A percentile compares a stretch with the other conserved stretches of the same genome.
Conservation (phyloP, 1,140 invertebrate genomes). For the Aradophagus sp. region DNA sequence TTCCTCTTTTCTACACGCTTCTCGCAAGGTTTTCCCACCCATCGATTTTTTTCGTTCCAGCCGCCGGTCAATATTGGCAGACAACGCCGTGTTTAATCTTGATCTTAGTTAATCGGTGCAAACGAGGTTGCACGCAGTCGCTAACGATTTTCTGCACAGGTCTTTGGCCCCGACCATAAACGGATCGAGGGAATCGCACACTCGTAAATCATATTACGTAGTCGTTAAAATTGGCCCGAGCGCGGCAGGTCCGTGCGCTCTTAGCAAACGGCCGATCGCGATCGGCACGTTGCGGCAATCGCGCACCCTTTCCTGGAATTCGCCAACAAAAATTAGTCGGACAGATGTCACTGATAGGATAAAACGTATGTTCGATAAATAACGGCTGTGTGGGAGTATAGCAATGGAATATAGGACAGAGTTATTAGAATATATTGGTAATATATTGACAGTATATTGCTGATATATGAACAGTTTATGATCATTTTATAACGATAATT, state of each 20-base stretch:
- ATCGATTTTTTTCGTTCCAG: no score
- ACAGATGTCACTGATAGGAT: slow-evolving; percentile 1
- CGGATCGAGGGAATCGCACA: slow-evolving; percentile 56
- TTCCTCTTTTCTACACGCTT: no score
- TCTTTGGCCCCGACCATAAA: slow-evolving; percentile 55
- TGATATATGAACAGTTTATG: no score
- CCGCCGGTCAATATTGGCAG: slow-evolving; percentile 20
- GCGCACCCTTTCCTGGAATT: slow-evolving; percentile 14
- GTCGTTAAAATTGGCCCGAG: slow-evolving; percentile 52
- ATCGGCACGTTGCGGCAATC: slow-evolving; percentile 29
- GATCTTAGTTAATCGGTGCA: slow-evolving; percentile 59
- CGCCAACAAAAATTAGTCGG: neutral
- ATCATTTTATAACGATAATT: no score
- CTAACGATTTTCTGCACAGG: slow-evolving; percentile 62
- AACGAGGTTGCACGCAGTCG: slow-evolving; percentile 61
- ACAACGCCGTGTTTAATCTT: slow-evolving; percentile 46
- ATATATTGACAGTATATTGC: no score
- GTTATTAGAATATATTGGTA: no score
- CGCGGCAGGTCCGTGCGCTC: slow-evolving; percentile 15
- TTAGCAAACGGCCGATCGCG: slow-evolving; percentile 36
- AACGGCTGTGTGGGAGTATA: no score
- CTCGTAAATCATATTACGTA: slow-evolving; percentile 60
- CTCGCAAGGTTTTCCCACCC: no score
- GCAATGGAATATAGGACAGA: no score
- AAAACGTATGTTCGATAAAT: no score